Conservation (phyloP, 2,113 vertebrate species). For the Protobothrops mucrosquamatus region DNA sequence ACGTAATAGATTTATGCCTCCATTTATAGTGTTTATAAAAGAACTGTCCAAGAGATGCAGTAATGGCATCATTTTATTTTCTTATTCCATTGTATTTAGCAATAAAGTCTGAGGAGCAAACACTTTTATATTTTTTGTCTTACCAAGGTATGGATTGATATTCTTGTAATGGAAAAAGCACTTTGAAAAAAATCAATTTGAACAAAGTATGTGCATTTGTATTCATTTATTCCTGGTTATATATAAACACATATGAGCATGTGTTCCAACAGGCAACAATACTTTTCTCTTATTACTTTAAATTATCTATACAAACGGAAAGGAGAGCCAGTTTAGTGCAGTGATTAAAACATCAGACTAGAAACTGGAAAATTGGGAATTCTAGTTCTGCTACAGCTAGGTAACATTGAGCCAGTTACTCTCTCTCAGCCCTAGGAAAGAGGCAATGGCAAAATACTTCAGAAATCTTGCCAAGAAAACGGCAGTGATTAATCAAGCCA, state of each 20-base stretch:
- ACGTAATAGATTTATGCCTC: background rate
- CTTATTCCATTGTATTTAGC: background rate
- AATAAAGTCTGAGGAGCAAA: background rate
- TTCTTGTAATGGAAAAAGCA: background rate
- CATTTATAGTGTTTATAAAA: background rate
- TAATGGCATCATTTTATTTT: background rate
- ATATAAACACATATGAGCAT: background rate
- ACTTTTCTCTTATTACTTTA: background rate
- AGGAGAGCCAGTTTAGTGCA: background rate
- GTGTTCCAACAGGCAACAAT: background rate
- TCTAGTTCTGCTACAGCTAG: background rate
- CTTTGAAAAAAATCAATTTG: background rate
- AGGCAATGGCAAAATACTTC: background rate
- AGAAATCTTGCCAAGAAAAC: background rate
- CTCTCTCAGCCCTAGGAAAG: background rate
- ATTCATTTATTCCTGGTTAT: background rate
- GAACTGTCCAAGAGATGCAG: background rate
- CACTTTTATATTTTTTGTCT: background rate
- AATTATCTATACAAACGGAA: background rate
- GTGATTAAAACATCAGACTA: background rate
- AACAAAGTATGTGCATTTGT: background rate
- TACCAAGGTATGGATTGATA: background rate
- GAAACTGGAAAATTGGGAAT: background rate
- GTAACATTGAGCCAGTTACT: background rate
- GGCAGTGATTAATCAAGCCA: background rate